Base-by-base conservation (phyloP, 2,797 vertebrate species). In the Aldrovandia affinis region DNA sequence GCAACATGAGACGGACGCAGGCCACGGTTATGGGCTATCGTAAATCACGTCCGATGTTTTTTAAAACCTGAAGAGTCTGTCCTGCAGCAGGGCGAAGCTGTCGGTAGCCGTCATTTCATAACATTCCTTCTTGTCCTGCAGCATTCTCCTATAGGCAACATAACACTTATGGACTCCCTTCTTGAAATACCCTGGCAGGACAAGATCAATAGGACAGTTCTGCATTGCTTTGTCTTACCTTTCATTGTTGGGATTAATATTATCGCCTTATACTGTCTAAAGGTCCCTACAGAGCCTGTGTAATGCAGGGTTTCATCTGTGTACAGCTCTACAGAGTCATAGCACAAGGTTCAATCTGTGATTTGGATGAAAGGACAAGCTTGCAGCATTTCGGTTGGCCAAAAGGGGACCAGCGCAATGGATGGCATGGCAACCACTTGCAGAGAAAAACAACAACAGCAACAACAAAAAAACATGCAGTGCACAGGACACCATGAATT, bases 1-100 rank as follows among this genome's bases (percentile, higher is more conserved):
- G 79, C 57, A 70, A 86, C 78, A 85, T 54, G 86, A 86, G 87
- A 87, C 88, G 79, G 85, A 88, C 81, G 83, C n/a, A 47, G 61
- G 47, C 55, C 88, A 70, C 82, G 47, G 63, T 33, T 39, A 75
- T 50, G 44, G n/a, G 47, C 61, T 15, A 30, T 54, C 54, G 10
- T 54, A 14, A 25, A 61, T 81, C 55, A 12, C 20, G 15, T 7
- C 8, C 57, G 44, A 81, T 80, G 30, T 47, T 30, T 52, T 59
- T 54, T 55, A 15, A 22, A 50, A 22, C 57, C 6, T 7, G 30
- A 80, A 33, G 12, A 25, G 5, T 18, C 79, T 39, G 30, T 81
- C 30, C 55, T n/a, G 54, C 22, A 25, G 55, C 7, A 42, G 42
- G 47, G 54, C 36, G 8, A 61, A 36, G 33, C 79, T 42, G 7